Conservation (phyloP, 2,888 invertebrate species). For the Sepiola atlantica region DNA sequence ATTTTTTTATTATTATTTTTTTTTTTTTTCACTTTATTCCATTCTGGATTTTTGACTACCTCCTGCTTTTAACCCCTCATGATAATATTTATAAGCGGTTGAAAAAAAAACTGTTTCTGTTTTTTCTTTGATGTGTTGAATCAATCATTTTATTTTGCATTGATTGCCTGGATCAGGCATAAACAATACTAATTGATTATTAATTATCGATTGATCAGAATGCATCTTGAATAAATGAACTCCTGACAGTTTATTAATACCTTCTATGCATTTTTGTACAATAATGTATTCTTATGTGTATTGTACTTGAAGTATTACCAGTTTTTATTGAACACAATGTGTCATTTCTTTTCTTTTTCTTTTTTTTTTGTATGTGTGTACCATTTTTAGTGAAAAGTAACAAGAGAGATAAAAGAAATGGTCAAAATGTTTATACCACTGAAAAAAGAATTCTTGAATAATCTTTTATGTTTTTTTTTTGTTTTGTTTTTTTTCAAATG, state of each 20-base stretch:
- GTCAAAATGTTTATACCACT: neutral
- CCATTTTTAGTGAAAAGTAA: neutral
- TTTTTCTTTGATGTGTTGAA: neutral
- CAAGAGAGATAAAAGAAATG: neutral
- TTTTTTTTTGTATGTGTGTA: neutral
- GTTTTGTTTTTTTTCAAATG: too few species aligned
- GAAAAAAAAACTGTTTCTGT: neutral
- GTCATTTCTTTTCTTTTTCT: neutral
- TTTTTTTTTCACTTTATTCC: neutral
- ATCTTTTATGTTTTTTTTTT: too few species aligned
- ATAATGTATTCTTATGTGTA: neutral
- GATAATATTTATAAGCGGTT: neutral
- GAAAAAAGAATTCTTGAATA: neutral
- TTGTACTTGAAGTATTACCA: conserved; percentile 9
- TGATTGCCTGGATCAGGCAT: neutral
- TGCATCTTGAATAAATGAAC: conserved; percentile 18
- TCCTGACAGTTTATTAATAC: neutral
- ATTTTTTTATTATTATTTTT: neutral
- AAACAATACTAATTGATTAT: neutral
- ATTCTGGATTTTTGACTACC: neutral
- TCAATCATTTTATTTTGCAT: neutral
- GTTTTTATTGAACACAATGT: neutral
- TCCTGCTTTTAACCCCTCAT: too few species aligned
- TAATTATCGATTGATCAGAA: neutral
- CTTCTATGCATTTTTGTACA: neutral